These are phyloP conservation scores for Erannis defoliaria DNA, from an alignment of 2,888 invertebrate species.

Conservation along the genomic window DNA sequence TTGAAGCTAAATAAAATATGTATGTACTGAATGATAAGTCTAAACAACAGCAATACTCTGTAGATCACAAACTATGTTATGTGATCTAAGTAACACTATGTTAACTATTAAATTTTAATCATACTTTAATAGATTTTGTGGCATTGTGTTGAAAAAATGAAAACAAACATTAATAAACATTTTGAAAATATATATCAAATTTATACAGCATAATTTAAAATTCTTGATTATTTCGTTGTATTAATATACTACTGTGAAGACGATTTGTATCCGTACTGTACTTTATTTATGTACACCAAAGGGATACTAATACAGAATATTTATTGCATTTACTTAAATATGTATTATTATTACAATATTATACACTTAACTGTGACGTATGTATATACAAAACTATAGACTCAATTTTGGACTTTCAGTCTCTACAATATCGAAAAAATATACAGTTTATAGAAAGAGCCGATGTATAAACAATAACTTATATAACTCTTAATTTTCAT, in stretches of 20 bases:
- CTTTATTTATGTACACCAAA: constrained; percentile 73
- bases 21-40: constrained; percentile 53
- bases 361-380: constrained; percentile 82
- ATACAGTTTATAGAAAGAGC: constrained; percentile 68
- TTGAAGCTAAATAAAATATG: constrained; percentile 70
- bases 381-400: constrained; percentile 86
- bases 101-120: constrained; percentile 3
- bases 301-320: constrained; percentile 81
- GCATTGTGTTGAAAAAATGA: constrained; percentile 4
- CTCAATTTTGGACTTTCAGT: constrained; percentile 86
- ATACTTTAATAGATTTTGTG: constrained; percentile 1
- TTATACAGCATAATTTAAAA: constrained; percentile 21
- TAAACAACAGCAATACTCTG: constrained; percentile 23
- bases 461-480: constrained; percentile 52
- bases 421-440: constrained; percentile 78
- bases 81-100: constrained; percentile 4
- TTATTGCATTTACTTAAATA: constrained; percentile 84
- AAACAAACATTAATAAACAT: constrained; percentile 13
- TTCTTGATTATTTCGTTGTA: constrained; percentile 53
- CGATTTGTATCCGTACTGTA: constrained; percentile 64
- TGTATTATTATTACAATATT: constrained; percentile 77
- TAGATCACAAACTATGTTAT: constrained; percentile 12
- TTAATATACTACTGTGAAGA: constrained; percentile 58
- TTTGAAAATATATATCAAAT: constrained; percentile 20
- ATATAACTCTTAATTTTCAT: constrained; percentile 38